phyloP scores from a whole-genome alignment of 2,113 vertebrate genomes.

The Catharus minimus region DNA sequence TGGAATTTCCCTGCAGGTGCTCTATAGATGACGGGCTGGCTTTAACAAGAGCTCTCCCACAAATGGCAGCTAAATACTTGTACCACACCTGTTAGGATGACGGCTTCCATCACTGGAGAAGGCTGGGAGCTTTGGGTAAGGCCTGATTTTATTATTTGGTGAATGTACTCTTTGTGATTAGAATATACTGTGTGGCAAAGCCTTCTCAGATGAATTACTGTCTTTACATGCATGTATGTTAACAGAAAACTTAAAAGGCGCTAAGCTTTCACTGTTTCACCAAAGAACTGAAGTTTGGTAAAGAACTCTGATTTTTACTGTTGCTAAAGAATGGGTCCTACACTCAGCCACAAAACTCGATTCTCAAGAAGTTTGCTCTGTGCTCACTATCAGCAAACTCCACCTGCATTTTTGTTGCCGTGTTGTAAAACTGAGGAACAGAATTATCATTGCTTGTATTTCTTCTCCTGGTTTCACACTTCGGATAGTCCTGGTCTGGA shows the following conservation, averaged over 20 bases:
- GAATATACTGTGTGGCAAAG: accelerated
- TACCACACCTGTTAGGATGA: accelerated
- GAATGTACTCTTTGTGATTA: background rate
- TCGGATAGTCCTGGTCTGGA: background rate
- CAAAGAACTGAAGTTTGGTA: background rate
- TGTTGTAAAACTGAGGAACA: background rate
- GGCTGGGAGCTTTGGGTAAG: background rate
- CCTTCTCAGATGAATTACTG: background rate
- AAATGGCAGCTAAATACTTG: accelerated
- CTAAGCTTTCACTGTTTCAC: background rate
- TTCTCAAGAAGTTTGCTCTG: background rate
- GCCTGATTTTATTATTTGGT: background rate
- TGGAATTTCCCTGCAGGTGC: accelerated
- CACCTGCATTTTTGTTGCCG: background rate
- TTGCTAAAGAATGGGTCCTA: background rate
- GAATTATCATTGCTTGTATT: background rate
- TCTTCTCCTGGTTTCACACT: background rate
- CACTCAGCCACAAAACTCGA: background rate
- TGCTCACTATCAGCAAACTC: too few species aligned
- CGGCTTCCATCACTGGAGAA: background rate
- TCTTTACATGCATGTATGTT: accelerated
- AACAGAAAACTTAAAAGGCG: background rate
- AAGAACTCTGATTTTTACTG: background rate
- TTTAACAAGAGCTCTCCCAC: background rate
- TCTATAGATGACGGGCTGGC: accelerated